Conservation (phyloP, 2,113 vertebrate species). For the Zapornia atra region DNA sequence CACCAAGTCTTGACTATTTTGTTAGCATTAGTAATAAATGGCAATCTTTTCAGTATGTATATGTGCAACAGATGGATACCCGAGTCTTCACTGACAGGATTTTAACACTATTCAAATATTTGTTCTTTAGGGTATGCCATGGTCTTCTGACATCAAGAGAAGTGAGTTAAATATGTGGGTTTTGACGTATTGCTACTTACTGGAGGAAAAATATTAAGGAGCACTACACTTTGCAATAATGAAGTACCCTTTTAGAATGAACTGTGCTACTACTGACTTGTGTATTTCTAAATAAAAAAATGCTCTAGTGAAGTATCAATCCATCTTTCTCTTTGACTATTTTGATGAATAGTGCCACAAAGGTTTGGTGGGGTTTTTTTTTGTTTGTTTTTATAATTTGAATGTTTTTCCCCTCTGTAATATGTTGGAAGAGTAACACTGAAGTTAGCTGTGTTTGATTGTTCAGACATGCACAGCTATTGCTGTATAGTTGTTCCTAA, state of each 20-base stretch:
- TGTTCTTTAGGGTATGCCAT: constrained; percentile 29
- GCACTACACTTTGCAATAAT: constrained; percentile 40
- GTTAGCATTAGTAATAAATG: not conserved
- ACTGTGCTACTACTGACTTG: constrained; percentile 27
- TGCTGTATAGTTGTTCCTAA: not conserved
- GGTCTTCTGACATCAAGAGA: constrained; percentile 29
- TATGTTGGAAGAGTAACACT: not conserved
- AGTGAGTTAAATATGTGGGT: not conserved
- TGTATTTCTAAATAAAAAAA: constrained; percentile 54
- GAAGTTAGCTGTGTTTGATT: not conserved
- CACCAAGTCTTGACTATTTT: not conserved
- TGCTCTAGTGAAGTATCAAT: not conserved
- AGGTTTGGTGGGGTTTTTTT: not conserved
- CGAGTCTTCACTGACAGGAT: not conserved
- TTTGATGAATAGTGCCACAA: constrained; percentile 3
- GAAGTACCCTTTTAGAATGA: constrained; percentile 32
- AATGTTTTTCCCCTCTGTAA: not conserved
- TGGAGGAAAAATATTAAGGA: constrained; percentile 19
- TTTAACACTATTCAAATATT: constrained; percentile 39
- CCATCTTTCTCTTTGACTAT: constrained; percentile 5
- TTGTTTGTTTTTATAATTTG: not conserved
- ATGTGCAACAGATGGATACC: constrained; percentile 4
- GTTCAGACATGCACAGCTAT: not conserved
- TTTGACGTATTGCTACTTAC: constrained; percentile 26
- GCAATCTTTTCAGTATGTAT: constrained; percentile 8